Evolutionary conservation across 2,888 invertebrate genomes (phyloP), one percentile per base, ranked within the genome.

Genomic region (Spodoptera exigua): DNA sequence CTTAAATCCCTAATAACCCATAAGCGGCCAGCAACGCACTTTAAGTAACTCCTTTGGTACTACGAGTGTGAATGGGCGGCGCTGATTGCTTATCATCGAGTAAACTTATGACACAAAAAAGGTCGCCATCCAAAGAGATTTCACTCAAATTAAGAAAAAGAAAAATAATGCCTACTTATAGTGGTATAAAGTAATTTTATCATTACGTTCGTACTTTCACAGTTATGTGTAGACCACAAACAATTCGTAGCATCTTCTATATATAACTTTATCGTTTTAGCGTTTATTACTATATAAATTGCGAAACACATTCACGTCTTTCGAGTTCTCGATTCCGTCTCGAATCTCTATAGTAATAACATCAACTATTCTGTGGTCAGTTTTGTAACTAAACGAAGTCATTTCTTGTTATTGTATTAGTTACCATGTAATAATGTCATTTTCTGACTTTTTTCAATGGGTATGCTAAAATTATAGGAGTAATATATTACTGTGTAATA

Each of bases 231-330:
- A 13, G 48, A 63, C 62, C 68, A 48, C 62, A 68, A 48, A 66
- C 40, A 57, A 61, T 60, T 68, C 48, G 43, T 32, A 43, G 14
- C 37, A 60, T 63, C 68, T 61, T 44, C 43, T 16, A 48, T n/a
- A 67, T 16, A 48, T n/a, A 67, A 34, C 36, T 43, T 9, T 35
- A 46, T 37, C 17, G 56, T 36, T 48, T 11, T 43, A 13, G 39
- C 13, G 27, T 43, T 59, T 68, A 41, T 67, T 49, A n/a, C n/a
- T n/a, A 45, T 63, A 48, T 67, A 60, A 35, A 67, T 48, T 44
- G 37, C 68, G 35, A 67, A 34, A 68, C 61, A 67, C 43, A 17
- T 13, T 68, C 27, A 27, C 27, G 27, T 27, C 14, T 35, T 10
- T 60, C 48, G 47, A 27, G 43, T 60, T 44, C 48, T 44, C 61